Percentiles rank a stretch among this genome's conserved stretches.
Conservation (phyloP, 2,113 vertebrate genomes). For the Crotalus tigris region DNA sequence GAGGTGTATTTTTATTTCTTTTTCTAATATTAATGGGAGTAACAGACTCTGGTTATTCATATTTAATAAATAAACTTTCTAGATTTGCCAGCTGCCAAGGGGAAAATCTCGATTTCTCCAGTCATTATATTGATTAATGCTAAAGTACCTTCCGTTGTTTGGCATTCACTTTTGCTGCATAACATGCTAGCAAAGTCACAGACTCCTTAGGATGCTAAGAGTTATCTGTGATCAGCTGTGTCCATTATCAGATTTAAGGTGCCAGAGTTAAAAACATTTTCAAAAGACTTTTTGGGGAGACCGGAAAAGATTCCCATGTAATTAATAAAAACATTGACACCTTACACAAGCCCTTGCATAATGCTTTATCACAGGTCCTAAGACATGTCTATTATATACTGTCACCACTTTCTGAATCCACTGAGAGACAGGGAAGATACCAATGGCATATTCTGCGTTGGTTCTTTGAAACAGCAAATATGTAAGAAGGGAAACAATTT, state of each 20-base stretch:
- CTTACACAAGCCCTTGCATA: neutral
- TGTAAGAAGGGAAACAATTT: neutral
- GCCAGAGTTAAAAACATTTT: neutral
- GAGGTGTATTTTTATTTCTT: neutral
- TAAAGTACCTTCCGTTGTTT: neutral
- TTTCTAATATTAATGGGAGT: neutral
- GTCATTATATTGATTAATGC: neutral
- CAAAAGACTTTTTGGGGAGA: neutral
- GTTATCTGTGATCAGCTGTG: neutral
- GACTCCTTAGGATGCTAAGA: neutral
- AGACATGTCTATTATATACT: neutral
- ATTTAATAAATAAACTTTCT: neutral
- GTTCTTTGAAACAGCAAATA: neutral
- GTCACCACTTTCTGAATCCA: neutral
- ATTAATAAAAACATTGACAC: neutral
- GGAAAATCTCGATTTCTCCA: neutral
- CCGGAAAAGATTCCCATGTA: neutral
- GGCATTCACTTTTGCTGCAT: neutral
- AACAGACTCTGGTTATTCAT: neutral
- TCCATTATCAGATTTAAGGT: neutral
- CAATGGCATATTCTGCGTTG: neutral
- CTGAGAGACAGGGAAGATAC: neutral
- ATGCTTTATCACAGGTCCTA: neutral
- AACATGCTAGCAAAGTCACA: neutral
- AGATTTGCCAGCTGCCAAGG: neutral